Evolutionary conservation across 2,888 invertebrate species (phyloP), one percentile per base, ranked within the genome.

Genomic region (Ornithoptera priamus): DNA sequence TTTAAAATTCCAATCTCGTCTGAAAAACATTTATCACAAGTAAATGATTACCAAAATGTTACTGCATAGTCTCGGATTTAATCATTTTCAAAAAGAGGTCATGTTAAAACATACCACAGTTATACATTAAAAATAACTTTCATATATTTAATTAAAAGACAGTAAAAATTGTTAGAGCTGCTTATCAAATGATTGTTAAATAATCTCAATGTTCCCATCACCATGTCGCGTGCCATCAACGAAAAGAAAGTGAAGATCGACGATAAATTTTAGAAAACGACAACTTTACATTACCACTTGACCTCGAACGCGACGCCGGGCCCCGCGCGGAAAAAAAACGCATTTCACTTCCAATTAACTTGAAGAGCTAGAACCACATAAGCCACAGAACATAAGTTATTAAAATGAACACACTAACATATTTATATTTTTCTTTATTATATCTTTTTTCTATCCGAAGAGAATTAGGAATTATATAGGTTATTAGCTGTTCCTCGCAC

Each of bases 311-410:
- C 62, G 67, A 24, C 70, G 70, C 4, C 70, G 72, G 65, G 69
- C 4, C 3, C 15, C 46, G 69, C 65, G 62, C 70, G 73, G 73
- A 69, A 72, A 73, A 36, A 46, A 72, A 39, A 46, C 72, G 71
- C 74, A 77, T 78, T 79, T 80, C 77, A 76, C 77, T 79, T 77
- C 74, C 77, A 78, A 78, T 79, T 74, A 76, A 74, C 72, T 74
- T 71, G 68, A 77, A 79, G 68, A 76, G 74, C 73, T 76, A 77
- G 73, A 75, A 78, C 74, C 78, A 77, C 74, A 75, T 53, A 70
- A 53, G 57, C 58, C 56, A 60, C 42, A 69, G 67, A 67, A 67
- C 68, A 66, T 73, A 66, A 73, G 73, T 71, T 53, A 65, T 30
- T 46, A 24, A 22, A 50, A 58, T 71, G 72, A 70, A 69, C 69